Evolutionary conservation across 2,113 vertebrate genomes (phyloP).

Genomic region (Stegostoma tigrinum): DNA sequence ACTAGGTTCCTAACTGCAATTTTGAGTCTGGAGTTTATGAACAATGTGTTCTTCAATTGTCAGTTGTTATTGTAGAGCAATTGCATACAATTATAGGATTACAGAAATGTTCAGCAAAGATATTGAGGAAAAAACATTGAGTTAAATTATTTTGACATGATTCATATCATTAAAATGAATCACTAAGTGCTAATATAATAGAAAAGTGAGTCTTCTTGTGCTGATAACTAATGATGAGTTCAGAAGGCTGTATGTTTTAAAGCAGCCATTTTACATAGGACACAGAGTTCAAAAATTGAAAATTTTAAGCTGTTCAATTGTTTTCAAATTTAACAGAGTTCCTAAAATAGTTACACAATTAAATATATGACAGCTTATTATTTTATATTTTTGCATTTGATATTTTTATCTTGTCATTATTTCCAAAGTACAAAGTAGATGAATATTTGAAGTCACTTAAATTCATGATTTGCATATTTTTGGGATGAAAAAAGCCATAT

Average conservation of each 20-base stretch:
- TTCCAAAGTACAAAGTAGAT: constrained; percentile 38
- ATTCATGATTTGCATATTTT: constrained; percentile 49
- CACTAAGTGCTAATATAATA: background rate
- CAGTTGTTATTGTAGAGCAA: constrained; percentile 15
- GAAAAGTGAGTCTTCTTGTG: background rate
- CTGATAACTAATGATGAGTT: background rate
- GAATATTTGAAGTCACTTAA: constrained; percentile 47
- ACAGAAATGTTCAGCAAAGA: background rate
- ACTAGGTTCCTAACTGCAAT: background rate
- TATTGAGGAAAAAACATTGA: background rate
- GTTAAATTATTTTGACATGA: background rate
- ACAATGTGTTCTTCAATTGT: background rate
- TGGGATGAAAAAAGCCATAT: constrained; percentile 51
- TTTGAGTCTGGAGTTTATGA: constrained; percentile 13
- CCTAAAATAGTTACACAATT: constrained; percentile 25
- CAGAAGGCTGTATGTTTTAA: background rate
- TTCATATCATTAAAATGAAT: background rate
- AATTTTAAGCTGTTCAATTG: constrained; percentile 2
- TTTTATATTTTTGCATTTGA: constrained; percentile 12
- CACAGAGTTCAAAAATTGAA: background rate
- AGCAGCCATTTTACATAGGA: background rate
- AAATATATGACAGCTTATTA: background rate
- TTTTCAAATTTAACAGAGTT: background rate
- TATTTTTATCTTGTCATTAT: background rate
- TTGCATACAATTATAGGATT: constrained; percentile 3